These are phyloP conservation scores for Lagenorhynchus albirostris DNA, from an alignment of 2,113 vertebrate species.

Conservation along the genomic window DNA sequence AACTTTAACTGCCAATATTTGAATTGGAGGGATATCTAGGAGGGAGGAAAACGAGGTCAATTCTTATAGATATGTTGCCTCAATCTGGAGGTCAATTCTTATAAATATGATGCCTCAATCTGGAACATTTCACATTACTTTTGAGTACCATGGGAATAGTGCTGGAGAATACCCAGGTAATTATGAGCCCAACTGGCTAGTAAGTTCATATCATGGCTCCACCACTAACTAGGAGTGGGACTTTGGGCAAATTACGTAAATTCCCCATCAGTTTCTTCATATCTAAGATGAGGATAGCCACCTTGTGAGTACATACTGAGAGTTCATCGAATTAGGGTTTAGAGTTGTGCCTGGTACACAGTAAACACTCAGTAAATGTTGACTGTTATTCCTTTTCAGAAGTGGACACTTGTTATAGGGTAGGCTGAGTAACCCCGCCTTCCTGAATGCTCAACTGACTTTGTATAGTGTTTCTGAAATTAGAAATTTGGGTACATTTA, in stretches of 20 bases:
- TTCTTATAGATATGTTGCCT: neutral
- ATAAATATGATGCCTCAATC: neutral
- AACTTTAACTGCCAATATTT: neutral
- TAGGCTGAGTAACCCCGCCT: neutral
- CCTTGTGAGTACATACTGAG: neutral
- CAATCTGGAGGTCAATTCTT: neutral
- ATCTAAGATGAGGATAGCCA: neutral
- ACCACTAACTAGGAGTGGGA: neutral
- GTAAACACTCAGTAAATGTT: neutral
- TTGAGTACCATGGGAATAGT: neutral
- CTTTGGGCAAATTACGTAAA: neutral
- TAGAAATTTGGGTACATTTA: neutral
- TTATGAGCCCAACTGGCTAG: neutral
- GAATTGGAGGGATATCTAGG: neutral
- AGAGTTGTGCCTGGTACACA: neutral
- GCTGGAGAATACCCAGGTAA: neutral
- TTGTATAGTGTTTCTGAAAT: neutral
- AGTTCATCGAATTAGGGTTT: neutral
- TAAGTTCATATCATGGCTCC: neutral
- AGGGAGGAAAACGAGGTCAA: neutral
- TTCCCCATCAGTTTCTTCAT: neutral
- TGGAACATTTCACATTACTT: neutral
- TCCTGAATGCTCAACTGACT: neutral
- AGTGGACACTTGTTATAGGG: neutral
- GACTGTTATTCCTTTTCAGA: neutral